A percentile compares a stretch with the other conserved stretches of the same genome.
Evolutionary conservation across 2,113 vertebrate species (phyloP).

Genomic region (Oryzias woworae): DNA sequence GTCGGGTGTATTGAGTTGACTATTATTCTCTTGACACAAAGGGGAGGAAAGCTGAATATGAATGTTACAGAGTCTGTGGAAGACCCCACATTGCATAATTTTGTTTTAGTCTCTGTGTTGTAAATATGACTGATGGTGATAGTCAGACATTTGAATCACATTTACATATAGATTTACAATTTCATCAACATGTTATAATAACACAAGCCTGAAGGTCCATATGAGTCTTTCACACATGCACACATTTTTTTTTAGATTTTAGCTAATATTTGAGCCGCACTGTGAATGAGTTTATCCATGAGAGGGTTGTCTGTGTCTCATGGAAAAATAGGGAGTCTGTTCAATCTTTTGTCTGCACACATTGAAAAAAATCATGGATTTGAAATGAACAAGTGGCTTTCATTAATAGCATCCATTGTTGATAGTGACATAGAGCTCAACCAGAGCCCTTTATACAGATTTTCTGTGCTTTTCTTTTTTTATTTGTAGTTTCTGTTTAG

Average conservation of each 20-base stretch:
- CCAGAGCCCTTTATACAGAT: too few species aligned
- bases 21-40: conserved; percentile 59
- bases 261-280: conserved; percentile 51
- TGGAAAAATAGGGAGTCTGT: conserved; percentile 4
- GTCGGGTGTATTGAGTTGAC: conserved; percentile 51
- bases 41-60: conserved; percentile 41
- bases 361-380: conserved; percentile 16
- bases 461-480: too few species aligned
- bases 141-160: conserved; percentile 67
- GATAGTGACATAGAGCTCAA: conserved; percentile 29
- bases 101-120: conserved; percentile 45
- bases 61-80: conserved; percentile 44
- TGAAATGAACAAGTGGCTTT: conserved; percentile 15
- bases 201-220: conserved; percentile 49
- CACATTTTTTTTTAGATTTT: conserved; percentile 51
- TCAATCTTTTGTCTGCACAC: conserved; percentile 40
- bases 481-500: too few species aligned
- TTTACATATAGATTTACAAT: conserved; percentile 77
- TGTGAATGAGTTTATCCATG: conserved; percentile 43
- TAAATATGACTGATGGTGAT: conserved; percentile 73
- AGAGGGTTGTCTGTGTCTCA: conserved; percentile 28
- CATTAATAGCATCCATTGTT: conserved; percentile 25
- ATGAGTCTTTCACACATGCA: conserved; percentile 35
- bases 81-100: conserved; percentile 53
- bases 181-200: conserved; percentile 69